Conservation (phyloP, 1,140 invertebrate genomes). For the Trinorchestia longiramus region DNA sequence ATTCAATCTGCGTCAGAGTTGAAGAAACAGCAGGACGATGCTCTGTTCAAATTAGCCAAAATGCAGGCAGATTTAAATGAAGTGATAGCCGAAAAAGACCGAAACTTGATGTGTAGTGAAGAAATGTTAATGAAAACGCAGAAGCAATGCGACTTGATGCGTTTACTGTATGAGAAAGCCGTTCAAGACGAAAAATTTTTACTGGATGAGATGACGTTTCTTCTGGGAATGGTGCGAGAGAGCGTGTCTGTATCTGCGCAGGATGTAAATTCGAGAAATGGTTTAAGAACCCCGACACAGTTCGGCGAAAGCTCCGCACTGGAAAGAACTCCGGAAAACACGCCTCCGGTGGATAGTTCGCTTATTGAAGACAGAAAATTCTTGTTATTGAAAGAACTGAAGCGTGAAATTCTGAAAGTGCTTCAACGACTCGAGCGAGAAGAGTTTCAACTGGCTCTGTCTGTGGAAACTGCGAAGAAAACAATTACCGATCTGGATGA, state of each 20-base stretch:
- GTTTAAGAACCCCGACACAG: neutral
- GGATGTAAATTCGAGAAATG: neutral
- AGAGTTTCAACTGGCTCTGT: neutral
- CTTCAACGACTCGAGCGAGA: neutral
- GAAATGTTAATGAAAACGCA: neutral
- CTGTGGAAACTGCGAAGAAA: neutral
- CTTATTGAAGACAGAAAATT: neutral
- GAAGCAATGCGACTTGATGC: neutral
- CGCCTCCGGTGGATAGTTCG: neutral
- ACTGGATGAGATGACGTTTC: neutral
- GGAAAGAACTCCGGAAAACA: neutral
- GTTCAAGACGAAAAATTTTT: neutral
- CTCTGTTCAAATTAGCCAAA: neutral
- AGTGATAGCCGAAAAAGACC: neutral
- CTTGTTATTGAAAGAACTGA: neutral
- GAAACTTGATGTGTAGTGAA: neutral
- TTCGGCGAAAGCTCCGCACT: neutral
- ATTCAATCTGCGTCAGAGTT: neutral
- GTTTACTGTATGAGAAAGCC: neutral
- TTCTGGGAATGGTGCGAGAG: neutral
- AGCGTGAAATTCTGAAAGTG: neutral
- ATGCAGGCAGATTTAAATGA: neutral
- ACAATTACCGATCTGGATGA: neutral
- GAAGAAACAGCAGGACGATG: neutral
- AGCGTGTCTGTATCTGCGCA: neutral